Base-by-base conservation (phyloP, 2,113 vertebrate species). In the Silurus meridionalis region DNA sequence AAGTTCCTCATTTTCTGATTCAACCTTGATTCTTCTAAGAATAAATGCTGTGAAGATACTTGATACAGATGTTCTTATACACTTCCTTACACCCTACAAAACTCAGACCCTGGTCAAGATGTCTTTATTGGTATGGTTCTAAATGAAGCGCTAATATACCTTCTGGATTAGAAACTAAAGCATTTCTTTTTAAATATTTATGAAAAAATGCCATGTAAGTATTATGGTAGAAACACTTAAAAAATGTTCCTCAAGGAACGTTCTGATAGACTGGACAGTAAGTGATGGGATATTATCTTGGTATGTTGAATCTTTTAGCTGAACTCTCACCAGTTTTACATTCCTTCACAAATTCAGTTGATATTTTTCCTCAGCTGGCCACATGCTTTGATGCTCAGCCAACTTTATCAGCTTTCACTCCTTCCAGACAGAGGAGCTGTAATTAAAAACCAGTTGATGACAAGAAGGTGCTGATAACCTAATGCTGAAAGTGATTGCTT, bases 381-480 rank as follows among this genome's bases (percentile, higher is more conserved):
- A 21, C 5, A 2, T 14, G 53, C 28, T 28, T 25, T 15, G 21
- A 8, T 15, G 2, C n/a, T 77, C 77, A 48, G 55, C 15, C 50
- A 0, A 50, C 58, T 55, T 82, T 60, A 82, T 85, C 78, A 58
- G 15, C 67, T 67, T 46, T 52, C 46, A 52, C 61, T 84, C 53
- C 8, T 53, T 46, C 69, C 17, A 25, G 28, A 1, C 71, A 61
- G 2, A 67, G 58, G 46, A 46, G 23, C 3, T 46, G 53, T 77
- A 85, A 85, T 88, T 83, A 88, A 88, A 85, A 28, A 8, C 50
- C 72, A 7, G n/a, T 37, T 67, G 60, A 75, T 46, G 17, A 61
- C 52, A 55, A 79, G 50, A 77, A 69, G 57, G 17, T 1, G 61
- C 37, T 21, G 46, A 52, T 88, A 60, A 78, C 58, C 37, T 57